Evolutionary conservation across 1,140 invertebrate genomes (phyloP), one percentile per base, ranked within the genome.

Genomic region (Phthorimaea operculella): DNA sequence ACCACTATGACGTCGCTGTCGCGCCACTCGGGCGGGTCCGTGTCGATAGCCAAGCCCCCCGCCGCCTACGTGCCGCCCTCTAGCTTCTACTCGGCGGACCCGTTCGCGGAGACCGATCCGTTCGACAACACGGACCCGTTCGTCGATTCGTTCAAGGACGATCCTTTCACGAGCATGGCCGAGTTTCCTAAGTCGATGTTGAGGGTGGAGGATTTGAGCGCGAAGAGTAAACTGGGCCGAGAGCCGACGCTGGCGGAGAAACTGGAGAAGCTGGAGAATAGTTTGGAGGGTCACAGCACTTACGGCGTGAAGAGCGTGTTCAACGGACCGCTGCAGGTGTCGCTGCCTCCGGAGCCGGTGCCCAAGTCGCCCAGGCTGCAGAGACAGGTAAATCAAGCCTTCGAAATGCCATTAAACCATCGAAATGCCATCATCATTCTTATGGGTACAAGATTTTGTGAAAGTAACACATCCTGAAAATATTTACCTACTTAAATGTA

Each of bases 91-190:
- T 74, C 86, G 55, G 85, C 87, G 52, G 91, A 92, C 82, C 90
- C 91, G 12, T 92, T 92, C 75, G 89, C 87, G 33, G 89, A 92
- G 72, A 89, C 87, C n/a, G 91, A 92, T 86, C 89, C 90, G 7
- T 91, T 91, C 72, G 89, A 90, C 63, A 88, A 88, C 68, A 86
- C 87, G 21, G 90, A 91, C 74, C 90, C 89, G 6, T 91, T 91
- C 72, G 87, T 86, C 14, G 89, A 90, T 55, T 79, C 83, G 21
- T 79, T 83, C 61, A 79, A 83, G 53, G 84, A 86, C 51, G 91
- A 92, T 72, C 90, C 91, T 9, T 92, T 92, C 63, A 79, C 77
- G 58, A 79, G 68, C 52, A 68, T 82, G 76, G 74, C 74, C 63
- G 81, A 84, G 56, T 82, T 76, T 48, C 76, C 79, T n/a, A 83